Conservation (phyloP, 1,140 invertebrate species). For the Oreohelix idahoensis region DNA sequence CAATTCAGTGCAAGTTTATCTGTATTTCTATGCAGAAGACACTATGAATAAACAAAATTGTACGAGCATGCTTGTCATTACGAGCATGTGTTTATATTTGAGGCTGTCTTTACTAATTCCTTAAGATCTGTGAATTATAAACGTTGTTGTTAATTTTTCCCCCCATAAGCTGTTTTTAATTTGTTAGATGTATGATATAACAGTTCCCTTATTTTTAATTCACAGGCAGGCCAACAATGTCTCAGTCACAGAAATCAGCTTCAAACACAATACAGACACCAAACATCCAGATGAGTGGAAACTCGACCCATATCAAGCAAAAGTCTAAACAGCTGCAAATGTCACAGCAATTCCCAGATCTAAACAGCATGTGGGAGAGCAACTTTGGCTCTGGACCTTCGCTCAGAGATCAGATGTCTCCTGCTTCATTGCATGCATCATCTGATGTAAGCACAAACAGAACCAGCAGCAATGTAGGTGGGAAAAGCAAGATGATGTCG, state of each 20-base stretch:
- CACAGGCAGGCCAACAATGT: not conserved
- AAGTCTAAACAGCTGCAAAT: not conserved
- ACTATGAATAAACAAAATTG: too few species aligned
- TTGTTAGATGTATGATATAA: too few species aligned
- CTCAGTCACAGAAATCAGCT: not conserved
- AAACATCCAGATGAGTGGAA: not conserved
- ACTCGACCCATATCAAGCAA: not conserved
- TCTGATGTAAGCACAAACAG: not conserved
- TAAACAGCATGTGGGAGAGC: conserved; percentile 29
- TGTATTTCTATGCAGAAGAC: too few species aligned
- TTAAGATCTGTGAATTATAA: too few species aligned
- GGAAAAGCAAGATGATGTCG: not conserved
- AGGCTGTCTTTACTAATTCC: too few species aligned
- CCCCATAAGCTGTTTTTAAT: too few species aligned
- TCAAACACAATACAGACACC: not conserved
- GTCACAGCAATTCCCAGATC: conserved; percentile 22
- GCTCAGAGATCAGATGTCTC: too few species aligned
- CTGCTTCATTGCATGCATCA: not conserved
- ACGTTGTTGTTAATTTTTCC: too few species aligned
- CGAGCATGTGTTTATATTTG: too few species aligned
- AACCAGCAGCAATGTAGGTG: not conserved
- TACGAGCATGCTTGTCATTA: too few species aligned
- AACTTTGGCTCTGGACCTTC: conserved; percentile 15
- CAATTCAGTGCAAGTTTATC: too few species aligned
- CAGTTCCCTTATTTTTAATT: too few species aligned